These are phyloP conservation scores for Strigamia maritima DNA, from an alignment of 2,888 invertebrate species.

Conservation along the genomic window DNA sequence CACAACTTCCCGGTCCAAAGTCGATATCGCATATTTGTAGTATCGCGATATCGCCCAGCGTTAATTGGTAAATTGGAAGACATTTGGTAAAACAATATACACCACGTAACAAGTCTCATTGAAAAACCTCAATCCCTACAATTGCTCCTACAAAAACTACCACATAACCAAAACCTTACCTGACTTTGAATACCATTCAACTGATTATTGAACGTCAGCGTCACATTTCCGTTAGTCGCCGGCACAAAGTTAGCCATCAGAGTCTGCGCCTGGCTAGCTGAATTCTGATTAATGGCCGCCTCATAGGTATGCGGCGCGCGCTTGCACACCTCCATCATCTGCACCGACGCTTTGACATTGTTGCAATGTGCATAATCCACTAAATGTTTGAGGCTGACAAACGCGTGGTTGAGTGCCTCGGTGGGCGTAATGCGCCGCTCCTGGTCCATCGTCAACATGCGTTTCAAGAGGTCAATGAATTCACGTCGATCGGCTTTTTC, in stretches of 20 bases:
- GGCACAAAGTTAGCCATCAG: constrained; percentile 74
- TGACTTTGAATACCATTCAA: constrained; percentile 53
- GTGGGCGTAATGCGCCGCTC: constrained; percentile 93
- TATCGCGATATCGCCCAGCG: too few relatives aligned
- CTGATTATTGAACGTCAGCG: constrained; percentile 82
- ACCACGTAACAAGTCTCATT: too few relatives aligned
- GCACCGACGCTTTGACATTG: constrained; percentile 93
- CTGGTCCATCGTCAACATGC: constrained; percentile 98
- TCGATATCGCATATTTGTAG: too few relatives aligned
- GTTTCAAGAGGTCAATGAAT: constrained; percentile 94
- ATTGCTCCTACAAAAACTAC: too few relatives aligned
- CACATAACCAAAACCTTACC: too few relatives aligned
- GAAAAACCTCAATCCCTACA: too few relatives aligned
- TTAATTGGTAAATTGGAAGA: too few relatives aligned
- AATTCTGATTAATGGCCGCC: constrained; percentile 56
- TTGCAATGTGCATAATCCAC: constrained; percentile 95
- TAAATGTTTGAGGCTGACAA: constrained; percentile 86
- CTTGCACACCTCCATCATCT: constrained; percentile 89
- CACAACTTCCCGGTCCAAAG: too few relatives aligned
- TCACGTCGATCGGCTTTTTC: constrained; percentile 96
- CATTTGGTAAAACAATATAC: too few relatives aligned
- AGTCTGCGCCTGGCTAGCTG: constrained; percentile 46
- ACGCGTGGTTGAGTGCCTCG: constrained; percentile 91
- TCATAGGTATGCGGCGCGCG: constrained; percentile 54
- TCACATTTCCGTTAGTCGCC: constrained; percentile 76